Evolutionary conservation across 1,140 invertebrate genomes (phyloP), one percentile per base, ranked within the genome.

Genomic region (Aphis gossypii): DNA sequence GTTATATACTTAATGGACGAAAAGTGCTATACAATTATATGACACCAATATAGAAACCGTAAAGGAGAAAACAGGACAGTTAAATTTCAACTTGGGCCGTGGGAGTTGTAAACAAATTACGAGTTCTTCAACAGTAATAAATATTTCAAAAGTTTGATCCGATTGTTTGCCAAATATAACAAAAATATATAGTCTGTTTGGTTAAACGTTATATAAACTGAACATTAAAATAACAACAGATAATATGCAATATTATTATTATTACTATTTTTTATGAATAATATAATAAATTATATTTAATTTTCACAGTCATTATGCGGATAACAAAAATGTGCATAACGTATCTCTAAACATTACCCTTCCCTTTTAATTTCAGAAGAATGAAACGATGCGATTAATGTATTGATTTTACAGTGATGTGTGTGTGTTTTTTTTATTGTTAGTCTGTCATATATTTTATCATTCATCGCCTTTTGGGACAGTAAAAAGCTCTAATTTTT

Each of bases 141-240:
- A 56, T 90, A 23, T 90, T 90, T 90, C 51, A 56, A 56, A 56
- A 90, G n/a, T 90, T 60, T 41, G 20, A 90, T 60, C 38, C n/a
- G 23, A 60, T 21, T 41, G 88, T 54, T 60, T 90, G 88, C 88
- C 88, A 90, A 90, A 25, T 23, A 60, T 44, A 25, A 60, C 38
- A 35, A 25, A 88, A 51, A n/a, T 48, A n/a, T 48, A 44, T 18
- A 88, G 46, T 88, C 44, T 38, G 84, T 46, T 88, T 88, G 30
- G 46, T 48, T 21, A 51, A 88, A 88, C 38, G 60, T 35, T 76
- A 76, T 88, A 88, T 51, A 87, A 87, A 88, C 14, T 35, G n/a
- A 51, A 30, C 21, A 88, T 51, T n/a, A 48, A 20, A 88, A 51
- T 88, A 88, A 48, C n/a, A 76, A n/a, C 60, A 1, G 6, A 51